Evolutionary conservation across 2,888 invertebrate species (phyloP).

Genomic region (Ischnus inquisitorius): DNA sequence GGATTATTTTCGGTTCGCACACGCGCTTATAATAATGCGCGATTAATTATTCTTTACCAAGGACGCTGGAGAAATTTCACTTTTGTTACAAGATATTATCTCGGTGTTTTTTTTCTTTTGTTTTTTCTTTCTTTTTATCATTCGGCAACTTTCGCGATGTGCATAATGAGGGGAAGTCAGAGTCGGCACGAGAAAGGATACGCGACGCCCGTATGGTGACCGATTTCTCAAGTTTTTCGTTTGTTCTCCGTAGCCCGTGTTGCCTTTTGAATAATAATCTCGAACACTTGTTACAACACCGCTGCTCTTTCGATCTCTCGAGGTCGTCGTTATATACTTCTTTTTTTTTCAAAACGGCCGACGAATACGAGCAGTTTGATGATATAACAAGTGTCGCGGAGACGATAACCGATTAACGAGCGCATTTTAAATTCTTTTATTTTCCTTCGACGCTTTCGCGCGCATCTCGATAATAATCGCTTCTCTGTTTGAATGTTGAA

Average conservation of each 20-base stretch:
- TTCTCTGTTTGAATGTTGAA: not conserved
- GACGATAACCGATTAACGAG: not conserved
- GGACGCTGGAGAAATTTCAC: slow-evolving; percentile 1
- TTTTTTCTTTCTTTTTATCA: slow-evolving; percentile 5
- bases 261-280: not conserved
- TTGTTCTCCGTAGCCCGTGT: not conserved
- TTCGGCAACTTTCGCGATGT: slow-evolving; percentile 6
- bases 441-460: not conserved
- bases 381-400: slow-evolving; percentile 3
- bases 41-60: slow-evolving; percentile 21
- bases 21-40: not conserved
- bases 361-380: slow-evolving; percentile 45
- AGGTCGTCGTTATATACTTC: slow-evolving; percentile 41
- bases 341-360: slow-evolving; percentile 36
- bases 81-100: not conserved
- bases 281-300: slow-evolving; percentile 61
- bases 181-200: slow-evolving; percentile 6
- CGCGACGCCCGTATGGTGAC: not conserved
- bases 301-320: slow-evolving; percentile 36
- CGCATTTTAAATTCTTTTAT: not conserved
- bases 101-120: not conserved
- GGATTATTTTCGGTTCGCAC: slow-evolving; percentile 9
- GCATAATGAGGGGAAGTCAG: not conserved
- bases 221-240: slow-evolving; percentile 2
- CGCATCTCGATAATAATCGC: not conserved